phyloP scores from a whole-genome alignment of 1,140 invertebrate species.

The Geopemphigus sp. region DNA sequence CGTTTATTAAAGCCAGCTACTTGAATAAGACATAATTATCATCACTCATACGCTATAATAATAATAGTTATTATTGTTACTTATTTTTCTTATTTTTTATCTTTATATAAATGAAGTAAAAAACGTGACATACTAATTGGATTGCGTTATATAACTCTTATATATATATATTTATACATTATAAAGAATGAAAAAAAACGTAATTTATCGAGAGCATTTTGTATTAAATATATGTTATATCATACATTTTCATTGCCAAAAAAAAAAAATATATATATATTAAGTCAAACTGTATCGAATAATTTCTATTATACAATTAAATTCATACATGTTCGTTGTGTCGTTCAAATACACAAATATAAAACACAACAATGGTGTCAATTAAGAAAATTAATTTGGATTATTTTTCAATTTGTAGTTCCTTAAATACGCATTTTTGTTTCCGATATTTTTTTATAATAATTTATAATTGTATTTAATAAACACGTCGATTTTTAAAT shows the following conservation, averaged over 20 bases:
- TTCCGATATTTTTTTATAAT: too few species aligned
- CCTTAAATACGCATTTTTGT: too few species aligned
- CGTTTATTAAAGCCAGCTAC: background rate
- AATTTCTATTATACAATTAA: background rate
- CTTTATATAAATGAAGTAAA: conserved; percentile 25
- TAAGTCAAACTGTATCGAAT: background rate
- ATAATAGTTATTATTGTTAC: conserved; percentile 20
- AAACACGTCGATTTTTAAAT: too few species aligned
- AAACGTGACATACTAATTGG: conserved; percentile 49
- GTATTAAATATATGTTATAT: conserved; percentile 20
- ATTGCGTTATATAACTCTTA: background rate
- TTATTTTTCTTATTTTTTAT: conserved; percentile 21
- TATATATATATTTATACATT: too few species aligned
- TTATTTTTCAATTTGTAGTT: too few species aligned
- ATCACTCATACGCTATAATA: conserved; percentile 15
- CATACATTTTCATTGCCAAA: conserved; percentile 4
- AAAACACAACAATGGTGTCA: too few species aligned
- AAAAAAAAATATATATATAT: conserved; percentile 2
- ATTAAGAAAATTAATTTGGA: too few species aligned
- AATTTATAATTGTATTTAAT: too few species aligned
- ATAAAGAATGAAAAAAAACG: conserved; percentile 15
- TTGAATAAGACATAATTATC: conserved; percentile 36
- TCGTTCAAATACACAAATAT: too few species aligned
- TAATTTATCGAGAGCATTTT: conserved; percentile 22
- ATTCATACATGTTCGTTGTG: background rate